phyloP scores from a whole-genome alignment of 2,113 vertebrate species.

The Phasianus colchicus region DNA sequence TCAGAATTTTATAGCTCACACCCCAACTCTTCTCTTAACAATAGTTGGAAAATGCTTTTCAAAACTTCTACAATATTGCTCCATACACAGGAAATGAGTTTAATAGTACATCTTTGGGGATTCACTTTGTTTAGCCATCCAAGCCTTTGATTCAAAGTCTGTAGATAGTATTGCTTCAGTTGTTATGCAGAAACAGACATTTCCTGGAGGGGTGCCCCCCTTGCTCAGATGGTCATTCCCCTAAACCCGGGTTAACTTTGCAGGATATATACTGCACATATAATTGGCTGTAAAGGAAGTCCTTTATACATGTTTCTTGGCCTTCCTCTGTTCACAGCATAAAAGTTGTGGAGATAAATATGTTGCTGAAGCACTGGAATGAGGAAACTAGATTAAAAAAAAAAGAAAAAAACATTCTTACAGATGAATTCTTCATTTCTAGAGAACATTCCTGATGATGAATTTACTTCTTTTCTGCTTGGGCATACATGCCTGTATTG shows the following conservation, averaged over 20 bases:
- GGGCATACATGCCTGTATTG: not conserved
- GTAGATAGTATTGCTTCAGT: slow-evolving; percentile 10
- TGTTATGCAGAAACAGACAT: not conserved
- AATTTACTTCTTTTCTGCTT: slow-evolving; percentile 31
- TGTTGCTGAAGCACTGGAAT: slow-evolving; percentile 22
- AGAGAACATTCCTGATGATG: slow-evolving; percentile 14
- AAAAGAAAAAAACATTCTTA: not conserved
- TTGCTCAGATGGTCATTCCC: slow-evolving; percentile 27
- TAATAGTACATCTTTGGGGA: slow-evolving; percentile 31
- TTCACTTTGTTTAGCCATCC: slow-evolving; percentile 41
- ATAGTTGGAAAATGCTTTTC: slow-evolving; percentile 49
- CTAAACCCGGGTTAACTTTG: slow-evolving; percentile 46
- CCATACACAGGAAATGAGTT: slow-evolving; percentile 38
- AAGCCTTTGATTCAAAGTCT: slow-evolving; percentile 39
- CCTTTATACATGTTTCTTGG: not conserved
- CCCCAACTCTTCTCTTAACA: slow-evolving; percentile 27
- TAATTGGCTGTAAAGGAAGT: not conserved
- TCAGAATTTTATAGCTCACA: slow-evolving; percentile 13
- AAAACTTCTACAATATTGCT: slow-evolving; percentile 23
- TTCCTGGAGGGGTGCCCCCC: slow-evolving; percentile 9
- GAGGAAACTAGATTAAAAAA: slow-evolving; percentile 20
- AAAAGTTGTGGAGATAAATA: not conserved
- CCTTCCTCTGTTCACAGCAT: slow-evolving; percentile 7
- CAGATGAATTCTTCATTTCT: slow-evolving; percentile 36
- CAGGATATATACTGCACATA: not conserved